These are phyloP conservation scores for Spicauda simplicius DNA, from an alignment of 2,888 invertebrate genomes.

Conservation along the genomic window DNA sequence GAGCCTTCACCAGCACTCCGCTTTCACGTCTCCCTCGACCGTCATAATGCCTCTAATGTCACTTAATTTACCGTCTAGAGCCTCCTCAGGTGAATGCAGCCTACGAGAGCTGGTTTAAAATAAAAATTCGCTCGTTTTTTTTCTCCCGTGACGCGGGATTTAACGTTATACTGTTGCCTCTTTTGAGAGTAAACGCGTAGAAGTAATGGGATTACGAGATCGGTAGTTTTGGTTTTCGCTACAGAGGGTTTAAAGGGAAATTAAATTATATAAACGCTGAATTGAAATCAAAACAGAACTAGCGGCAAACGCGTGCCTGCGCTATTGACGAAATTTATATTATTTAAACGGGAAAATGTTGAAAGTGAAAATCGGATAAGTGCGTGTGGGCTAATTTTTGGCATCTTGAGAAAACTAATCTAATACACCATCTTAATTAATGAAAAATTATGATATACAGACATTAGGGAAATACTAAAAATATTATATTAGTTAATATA, in stretches of 20 bases:
- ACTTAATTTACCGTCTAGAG: slow-evolving; percentile 83
- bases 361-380: too few species aligned
- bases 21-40: slow-evolving; percentile 74
- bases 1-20: slow-evolving; percentile 67
- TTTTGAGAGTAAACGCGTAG: slow-evolving; percentile 78
- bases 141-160: slow-evolving; percentile 61
- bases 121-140: slow-evolving; percentile 76
- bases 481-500: too few species aligned
- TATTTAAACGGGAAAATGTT: slow-evolving; percentile 25
- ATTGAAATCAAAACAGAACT: slow-evolving; percentile 50
- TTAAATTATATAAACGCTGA: slow-evolving; percentile 60
- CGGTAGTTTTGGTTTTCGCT: slow-evolving; percentile 64
- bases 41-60: slow-evolving; percentile 82
- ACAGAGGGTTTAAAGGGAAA: slow-evolving; percentile 58
- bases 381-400: too few species aligned
- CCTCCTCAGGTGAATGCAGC: slow-evolving; percentile 80
- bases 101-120: slow-evolving; percentile 77
- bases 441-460: too few species aligned
- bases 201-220: slow-evolving; percentile 77
- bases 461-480: too few species aligned
- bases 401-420: too few species aligned
- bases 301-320: slow-evolving; percentile 36
- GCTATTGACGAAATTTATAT: slow-evolving; percentile 35
- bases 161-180: slow-evolving; percentile 78
- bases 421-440: too few species aligned